Percentiles rank a stretch among this genome's conserved stretches.
phyloP scores from a whole-genome alignment of 2,888 invertebrate species.

The Amphipoea lucens region DNA sequence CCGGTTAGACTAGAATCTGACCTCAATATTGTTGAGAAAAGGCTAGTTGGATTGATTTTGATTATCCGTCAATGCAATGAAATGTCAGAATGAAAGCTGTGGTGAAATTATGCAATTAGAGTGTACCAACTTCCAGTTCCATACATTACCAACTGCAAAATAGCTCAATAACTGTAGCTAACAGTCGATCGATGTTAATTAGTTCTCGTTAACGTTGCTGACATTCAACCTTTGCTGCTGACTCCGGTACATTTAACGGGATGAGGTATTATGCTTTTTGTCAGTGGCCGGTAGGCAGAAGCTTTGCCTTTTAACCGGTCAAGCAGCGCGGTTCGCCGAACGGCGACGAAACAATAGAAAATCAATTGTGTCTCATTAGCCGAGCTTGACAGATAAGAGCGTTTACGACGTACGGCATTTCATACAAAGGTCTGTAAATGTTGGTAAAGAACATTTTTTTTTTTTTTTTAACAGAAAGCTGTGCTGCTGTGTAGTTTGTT shows the following conservation, averaged over 20 bases:
- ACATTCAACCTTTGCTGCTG: conserved; percentile 35
- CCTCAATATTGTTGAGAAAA: no score
- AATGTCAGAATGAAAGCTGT: neutral
- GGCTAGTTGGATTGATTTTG: no score
- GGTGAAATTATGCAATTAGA: neutral
- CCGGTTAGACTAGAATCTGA: no score
- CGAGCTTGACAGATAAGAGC: no score
- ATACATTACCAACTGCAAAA: neutral
- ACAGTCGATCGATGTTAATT: conserved; percentile 21
- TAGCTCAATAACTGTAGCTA: conserved; percentile 28
- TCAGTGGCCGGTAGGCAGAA: neutral
- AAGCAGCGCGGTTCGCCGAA: no score
- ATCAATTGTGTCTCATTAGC: no score
- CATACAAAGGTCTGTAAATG: no score
- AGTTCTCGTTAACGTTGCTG: conserved; percentile 17
- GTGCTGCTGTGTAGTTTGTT: no score
- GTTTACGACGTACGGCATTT: no score
- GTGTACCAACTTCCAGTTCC: neutral
- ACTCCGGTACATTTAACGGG: conserved; percentile 41
- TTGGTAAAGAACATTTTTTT: no score
- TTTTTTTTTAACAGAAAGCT: no score
- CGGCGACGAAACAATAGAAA: no score
- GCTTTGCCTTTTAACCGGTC: conserved; percentile 4
- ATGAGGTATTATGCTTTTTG: conserved; percentile 14
- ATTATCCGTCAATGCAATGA: neutral